Base-by-base conservation (phyloP, 2,888 invertebrate species). In the Lysandra bellargus region DNA sequence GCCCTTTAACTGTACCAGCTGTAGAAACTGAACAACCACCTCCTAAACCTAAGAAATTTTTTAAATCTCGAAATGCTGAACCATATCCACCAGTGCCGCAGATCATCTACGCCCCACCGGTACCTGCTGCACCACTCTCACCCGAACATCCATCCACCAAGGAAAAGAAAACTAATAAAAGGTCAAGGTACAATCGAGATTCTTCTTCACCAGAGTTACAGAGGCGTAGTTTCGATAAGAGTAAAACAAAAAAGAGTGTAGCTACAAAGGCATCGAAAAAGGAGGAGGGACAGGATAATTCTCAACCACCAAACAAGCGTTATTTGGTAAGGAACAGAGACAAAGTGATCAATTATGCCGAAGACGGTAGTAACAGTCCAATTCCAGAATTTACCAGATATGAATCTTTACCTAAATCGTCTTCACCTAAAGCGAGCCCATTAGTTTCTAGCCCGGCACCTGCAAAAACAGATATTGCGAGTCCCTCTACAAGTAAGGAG, bases 41-140 rank as follows among this genome's bases (percentile, higher is more conserved):
- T 83, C 95, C 96, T 84, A 97, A 98, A 89, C 98, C 98, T 74
- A 97, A 98, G 88, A 98, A 98, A 88, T 98, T 98, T 90, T 98
- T 98, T 88, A 98, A 98, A 88, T 98, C 98, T 87, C 96, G 97
- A 78, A 97, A 97, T 90, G 95, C 96, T 33, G 96, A 96, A 83
- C 92, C 95, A 3, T 95, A 95, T 81, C 95, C 96, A 80, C 91
- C 92, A 82, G 92, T 94, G 81, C 95, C 95, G 82, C 95, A 94
- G 83, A 94, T 94, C 75, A 94, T 92, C 64, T 95, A 94, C 88
- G 95, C 95, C 80, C 94, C 95, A 79, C 93, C 94, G 75, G 92
- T 91, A 82, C 87, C 92, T 81, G 91, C 91, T 80, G 92, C 92
- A 79, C 92, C 95, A 64, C 85, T 93, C 33, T 94, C 95, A 64